Conservation (phyloP, 2,888 invertebrate genomes). For the Plagodis pulveraria region DNA sequence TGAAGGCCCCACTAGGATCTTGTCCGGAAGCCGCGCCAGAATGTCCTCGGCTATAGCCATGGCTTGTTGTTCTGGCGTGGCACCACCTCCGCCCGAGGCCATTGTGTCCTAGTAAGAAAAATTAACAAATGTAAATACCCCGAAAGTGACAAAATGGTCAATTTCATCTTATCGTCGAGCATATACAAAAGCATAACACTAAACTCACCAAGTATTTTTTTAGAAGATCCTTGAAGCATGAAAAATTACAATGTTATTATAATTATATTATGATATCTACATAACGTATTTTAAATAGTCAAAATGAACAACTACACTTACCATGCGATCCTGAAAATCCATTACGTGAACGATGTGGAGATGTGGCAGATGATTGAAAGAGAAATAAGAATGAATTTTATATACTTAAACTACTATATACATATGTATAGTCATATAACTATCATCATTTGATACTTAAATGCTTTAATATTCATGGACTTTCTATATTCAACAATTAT, state of each 20-base stretch:
- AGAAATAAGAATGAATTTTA: conserved; percentile 35
- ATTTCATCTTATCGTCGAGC: neutral
- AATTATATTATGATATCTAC: conserved; percentile 26
- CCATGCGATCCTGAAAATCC: conserved; percentile 69
- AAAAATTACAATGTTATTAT: conserved; percentile 42
- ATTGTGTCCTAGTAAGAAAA: conserved; percentile 83
- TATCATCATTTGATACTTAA: no score
- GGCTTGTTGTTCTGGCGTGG: conserved; percentile 92
- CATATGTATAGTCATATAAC: neutral
- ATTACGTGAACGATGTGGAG: conserved; percentile 3
- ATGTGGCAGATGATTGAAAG: conserved; percentile 47
- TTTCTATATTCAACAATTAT: no score
- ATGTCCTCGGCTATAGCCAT: conserved; percentile 92
- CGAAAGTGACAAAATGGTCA: neutral
- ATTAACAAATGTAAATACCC: neutral
- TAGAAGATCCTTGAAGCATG: conserved; percentile 78
- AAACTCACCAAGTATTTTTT: conserved; percentile 70
- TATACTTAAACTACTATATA: conserved; percentile 10
- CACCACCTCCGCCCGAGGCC: conserved; percentile 84
- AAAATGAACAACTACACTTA: conserved; percentile 51
- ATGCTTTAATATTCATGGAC: no score
- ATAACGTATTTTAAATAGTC: no score
- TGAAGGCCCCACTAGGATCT: conserved; percentile 87
- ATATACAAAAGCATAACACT: neutral
- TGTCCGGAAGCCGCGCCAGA: conserved; percentile 89